These are phyloP conservation scores for Melikaiella ostensackeni DNA, from an alignment of 2,888 invertebrate species.

Conservation along the genomic window DNA sequence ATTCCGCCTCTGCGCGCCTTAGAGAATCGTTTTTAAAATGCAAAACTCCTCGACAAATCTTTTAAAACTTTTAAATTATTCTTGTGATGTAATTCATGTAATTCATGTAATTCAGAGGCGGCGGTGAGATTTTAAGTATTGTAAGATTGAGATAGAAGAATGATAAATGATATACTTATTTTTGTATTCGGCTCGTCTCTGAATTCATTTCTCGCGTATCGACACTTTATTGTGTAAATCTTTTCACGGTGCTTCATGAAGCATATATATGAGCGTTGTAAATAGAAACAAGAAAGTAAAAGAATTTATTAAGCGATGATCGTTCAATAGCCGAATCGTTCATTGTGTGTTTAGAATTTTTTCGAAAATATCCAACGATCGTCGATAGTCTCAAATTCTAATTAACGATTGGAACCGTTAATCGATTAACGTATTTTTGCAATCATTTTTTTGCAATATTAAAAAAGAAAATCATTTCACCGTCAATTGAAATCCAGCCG, in stretches of 20 bases:
- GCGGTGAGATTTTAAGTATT: background rate
- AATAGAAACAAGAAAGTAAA: conserved; percentile 25
- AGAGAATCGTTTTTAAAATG: background rate
- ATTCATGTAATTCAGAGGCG: background rate
- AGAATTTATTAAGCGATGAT: background rate
- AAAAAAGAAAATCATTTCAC: background rate
- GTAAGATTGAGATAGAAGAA: background rate
- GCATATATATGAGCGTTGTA: conserved; percentile 15
- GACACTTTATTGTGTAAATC: background rate
- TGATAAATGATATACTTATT: background rate
- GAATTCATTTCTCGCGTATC: background rate
- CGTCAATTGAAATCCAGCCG: background rate
- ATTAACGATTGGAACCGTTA: background rate
- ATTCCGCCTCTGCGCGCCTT: background rate
- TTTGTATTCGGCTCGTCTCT: background rate
- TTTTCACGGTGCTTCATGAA: background rate
- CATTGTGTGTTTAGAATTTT: background rate
- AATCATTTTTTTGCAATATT: conserved; percentile 10
- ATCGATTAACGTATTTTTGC: conserved; percentile 36
- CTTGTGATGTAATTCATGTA: background rate
- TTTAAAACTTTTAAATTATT: background rate
- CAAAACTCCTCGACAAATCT: background rate
- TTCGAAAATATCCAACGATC: background rate
- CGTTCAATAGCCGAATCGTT: background rate
- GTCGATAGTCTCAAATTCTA: background rate